phyloP scores from a whole-genome alignment of 35 echinoderm and acorn worm species.

The Apostichopus japonicus region DNA sequence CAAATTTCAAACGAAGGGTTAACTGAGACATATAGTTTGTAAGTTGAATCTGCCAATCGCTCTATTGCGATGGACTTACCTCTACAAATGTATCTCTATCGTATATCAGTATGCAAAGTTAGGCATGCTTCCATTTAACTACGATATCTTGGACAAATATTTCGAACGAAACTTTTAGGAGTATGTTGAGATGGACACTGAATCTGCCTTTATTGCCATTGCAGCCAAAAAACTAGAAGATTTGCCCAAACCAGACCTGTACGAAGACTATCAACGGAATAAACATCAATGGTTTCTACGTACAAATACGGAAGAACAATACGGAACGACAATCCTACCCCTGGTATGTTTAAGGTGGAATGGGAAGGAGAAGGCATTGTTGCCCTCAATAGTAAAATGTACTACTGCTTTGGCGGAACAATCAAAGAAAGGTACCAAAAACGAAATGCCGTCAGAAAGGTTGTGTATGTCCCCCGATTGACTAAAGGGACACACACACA shows the following conservation, averaged over 20 bases:
- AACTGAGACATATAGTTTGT: too few species aligned
- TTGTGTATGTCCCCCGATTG: constrained; percentile 22
- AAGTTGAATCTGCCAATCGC: neutral
- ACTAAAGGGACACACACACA: too few species aligned
- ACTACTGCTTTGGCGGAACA: too few species aligned
- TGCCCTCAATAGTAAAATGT: constrained; percentile 14
- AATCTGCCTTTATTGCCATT: constrained; percentile 47
- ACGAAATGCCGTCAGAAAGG: constrained; percentile 39
- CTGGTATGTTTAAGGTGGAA: constrained; percentile 50
- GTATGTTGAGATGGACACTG: constrained; percentile 38
- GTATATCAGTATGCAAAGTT: constrained; percentile 37
- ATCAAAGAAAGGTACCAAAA: too few species aligned
- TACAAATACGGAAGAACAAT: neutral
- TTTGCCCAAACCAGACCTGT: constrained; percentile 29
- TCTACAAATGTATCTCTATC: constrained; percentile 49
- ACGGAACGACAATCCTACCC: constrained; percentile 37
- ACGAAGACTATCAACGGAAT: neutral
- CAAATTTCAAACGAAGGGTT: too few species aligned
- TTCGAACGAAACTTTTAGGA: neutral
- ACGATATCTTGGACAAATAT: constrained; percentile 41
- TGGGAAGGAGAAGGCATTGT: constrained; percentile 60
- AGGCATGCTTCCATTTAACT: constrained; percentile 52
- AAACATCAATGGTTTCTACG: constrained; percentile 34
- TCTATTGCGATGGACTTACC: constrained; percentile 39
- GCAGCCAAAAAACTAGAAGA: constrained; percentile 16